Conservation (phyloP, 2,888 invertebrate species). For the Suillia variegata region DNA sequence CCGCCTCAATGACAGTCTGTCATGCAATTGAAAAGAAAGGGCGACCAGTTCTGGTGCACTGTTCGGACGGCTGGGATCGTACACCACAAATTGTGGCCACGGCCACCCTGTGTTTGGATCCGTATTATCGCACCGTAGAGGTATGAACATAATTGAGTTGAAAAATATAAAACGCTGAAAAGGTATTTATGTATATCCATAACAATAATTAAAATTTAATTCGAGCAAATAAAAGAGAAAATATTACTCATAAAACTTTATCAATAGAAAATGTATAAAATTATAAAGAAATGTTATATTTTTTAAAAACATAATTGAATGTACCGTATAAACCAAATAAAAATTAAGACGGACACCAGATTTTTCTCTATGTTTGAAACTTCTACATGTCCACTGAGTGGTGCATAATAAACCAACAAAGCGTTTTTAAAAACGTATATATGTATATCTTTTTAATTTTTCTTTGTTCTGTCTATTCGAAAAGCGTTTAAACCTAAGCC, state of each 20-base stretch:
- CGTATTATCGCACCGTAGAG: slow-evolving; percentile 90
- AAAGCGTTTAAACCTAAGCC: background rate
- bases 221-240: slow-evolving; percentile 10
- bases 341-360: too few relatives aligned
- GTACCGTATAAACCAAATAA: too few relatives aligned
- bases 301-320: background rate
- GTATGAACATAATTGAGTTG: slow-evolving; percentile 60
- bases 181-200: background rate
- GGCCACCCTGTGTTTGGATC: slow-evolving; percentile 90
- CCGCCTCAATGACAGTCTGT: slow-evolving; percentile 80
- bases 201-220: too few relatives aligned
- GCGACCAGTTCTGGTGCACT: slow-evolving; percentile 93
- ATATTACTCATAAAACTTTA: background rate
- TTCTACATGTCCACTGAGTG: too few relatives aligned
- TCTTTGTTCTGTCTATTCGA: background rate
- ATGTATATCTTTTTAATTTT: background rate
- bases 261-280: slow-evolving; percentile 3
- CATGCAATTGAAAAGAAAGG: slow-evolving; percentile 80
- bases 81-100: slow-evolving; percentile 96
- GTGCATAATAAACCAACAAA: too few relatives aligned
- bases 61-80: slow-evolving; percentile 99
- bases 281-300: too few relatives aligned
- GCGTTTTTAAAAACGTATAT: too few relatives aligned
- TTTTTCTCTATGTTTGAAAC: too few relatives aligned
- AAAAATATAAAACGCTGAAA: background rate